These are phyloP conservation scores for Dione juno DNA, from an alignment of 2,888 invertebrate genomes.

Conservation along the genomic window DNA sequence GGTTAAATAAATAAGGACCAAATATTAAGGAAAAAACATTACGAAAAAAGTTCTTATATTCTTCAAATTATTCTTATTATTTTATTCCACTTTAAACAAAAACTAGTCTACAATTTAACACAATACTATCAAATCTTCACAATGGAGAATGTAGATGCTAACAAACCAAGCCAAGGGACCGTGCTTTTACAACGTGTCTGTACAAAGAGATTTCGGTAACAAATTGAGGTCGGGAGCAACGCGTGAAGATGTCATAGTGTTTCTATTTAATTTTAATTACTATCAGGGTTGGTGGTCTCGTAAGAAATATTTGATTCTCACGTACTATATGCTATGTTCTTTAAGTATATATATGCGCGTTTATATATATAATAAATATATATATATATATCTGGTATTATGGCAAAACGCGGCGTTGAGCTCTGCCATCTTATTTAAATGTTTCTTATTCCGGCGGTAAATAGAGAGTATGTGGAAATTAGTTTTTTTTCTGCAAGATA, in stretches of 20 bases:
- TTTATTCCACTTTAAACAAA: neutral
- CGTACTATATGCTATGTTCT: too few species aligned
- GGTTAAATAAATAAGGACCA: too few species aligned
- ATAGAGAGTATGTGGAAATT: too few species aligned
- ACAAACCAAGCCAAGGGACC: conserved; percentile 31
- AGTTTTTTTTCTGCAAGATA: too few species aligned
- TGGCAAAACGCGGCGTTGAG: neutral
- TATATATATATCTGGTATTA: too few species aligned
- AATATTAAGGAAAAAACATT: too few species aligned
- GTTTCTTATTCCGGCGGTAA: too few species aligned
- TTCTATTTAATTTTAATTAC: conserved; percentile 46
- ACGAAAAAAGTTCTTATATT: too few species aligned
- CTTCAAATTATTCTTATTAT: too few species aligned
- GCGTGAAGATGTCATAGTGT: conserved; percentile 38
- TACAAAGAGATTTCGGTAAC: conserved; percentile 44
- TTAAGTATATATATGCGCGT: too few species aligned
- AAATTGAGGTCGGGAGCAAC: conserved; percentile 42
- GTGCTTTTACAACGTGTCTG: conserved; percentile 35
- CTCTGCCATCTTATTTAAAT: neutral
- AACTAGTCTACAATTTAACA: conserved; percentile 4
- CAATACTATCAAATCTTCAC: conserved; percentile 14
- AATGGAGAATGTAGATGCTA: conserved; percentile 10
- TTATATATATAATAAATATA: too few species aligned
- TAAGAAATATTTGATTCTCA: too few species aligned
- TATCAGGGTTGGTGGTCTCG: conserved; percentile 21